Percentiles rank a stretch among this genome's conserved stretches.
phyloP scores from a whole-genome alignment of 2,888 invertebrate species.

The Silvanus unidentatus region DNA sequence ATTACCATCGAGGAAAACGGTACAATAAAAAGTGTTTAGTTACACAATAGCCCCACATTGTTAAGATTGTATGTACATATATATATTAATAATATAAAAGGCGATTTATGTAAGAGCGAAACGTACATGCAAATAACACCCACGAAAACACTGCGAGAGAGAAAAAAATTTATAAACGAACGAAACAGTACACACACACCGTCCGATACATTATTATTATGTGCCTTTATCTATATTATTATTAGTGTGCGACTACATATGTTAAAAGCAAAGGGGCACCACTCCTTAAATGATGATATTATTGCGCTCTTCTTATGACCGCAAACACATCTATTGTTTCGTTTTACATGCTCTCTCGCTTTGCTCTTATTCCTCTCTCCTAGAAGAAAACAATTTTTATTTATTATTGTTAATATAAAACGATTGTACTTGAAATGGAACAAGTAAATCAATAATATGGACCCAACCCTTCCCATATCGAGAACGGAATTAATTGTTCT shows the following conservation, averaged over 20 bases:
- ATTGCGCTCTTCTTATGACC: conserved; percentile 31
- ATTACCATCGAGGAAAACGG: too few species aligned
- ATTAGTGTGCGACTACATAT: conserved; percentile 41
- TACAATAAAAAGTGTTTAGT: conserved; percentile 5
- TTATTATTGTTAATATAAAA: neutral
- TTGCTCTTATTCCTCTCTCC: too few species aligned
- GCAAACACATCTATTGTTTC: conserved; percentile 33
- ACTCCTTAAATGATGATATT: conserved; percentile 40
- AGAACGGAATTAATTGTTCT: too few species aligned
- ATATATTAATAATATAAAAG: too few species aligned
- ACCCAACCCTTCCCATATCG: too few species aligned
- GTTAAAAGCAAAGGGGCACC: conserved; percentile 31
- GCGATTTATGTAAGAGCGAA: conserved; percentile 20
- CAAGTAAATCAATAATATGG: too few species aligned
- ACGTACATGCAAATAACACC: conserved; percentile 41
- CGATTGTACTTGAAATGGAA: too few species aligned
- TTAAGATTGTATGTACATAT: too few species aligned
- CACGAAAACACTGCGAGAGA: conserved; percentile 25
- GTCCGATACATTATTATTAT: too few species aligned
- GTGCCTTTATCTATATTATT: conserved; percentile 43
- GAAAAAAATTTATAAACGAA: too few species aligned
- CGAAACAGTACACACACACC: too few species aligned
- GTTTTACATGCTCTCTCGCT: conserved; percentile 9
- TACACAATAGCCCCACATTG: conserved; percentile 19
- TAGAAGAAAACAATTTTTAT: neutral